Conservation (phyloP, 1,140 invertebrate genomes). For the Atta cephalotes region DNA sequence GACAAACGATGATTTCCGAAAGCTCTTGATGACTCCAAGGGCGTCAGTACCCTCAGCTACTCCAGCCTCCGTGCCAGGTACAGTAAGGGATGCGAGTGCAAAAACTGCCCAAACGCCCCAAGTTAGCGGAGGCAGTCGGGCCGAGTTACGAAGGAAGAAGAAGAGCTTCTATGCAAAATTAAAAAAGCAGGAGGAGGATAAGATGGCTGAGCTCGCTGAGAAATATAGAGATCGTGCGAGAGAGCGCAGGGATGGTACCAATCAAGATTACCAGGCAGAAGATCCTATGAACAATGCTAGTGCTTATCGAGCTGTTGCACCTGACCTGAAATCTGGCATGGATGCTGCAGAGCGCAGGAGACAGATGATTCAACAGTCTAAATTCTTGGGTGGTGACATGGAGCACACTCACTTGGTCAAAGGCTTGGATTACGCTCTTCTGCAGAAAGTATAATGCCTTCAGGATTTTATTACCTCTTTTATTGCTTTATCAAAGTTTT, state of each 20-base stretch:
- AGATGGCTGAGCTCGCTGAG: conserved; percentile 97
- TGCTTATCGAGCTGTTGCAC: conserved; percentile 97
- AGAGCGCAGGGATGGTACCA: conserved; percentile 96
- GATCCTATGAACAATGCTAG: conserved; percentile 95
- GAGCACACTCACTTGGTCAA: conserved; percentile 99
- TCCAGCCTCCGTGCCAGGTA: conserved; percentile 83
- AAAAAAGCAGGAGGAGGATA: conserved; percentile 98
- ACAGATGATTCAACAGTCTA: conserved; percentile 99
- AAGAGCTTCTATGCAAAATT: conserved; percentile 97
- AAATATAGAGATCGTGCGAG: conserved; percentile 98
- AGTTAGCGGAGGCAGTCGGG: conserved; percentile 87
- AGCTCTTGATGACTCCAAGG: conserved; percentile 97
- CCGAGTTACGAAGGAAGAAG: conserved; percentile 92
- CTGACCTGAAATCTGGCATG: conserved; percentile 96
- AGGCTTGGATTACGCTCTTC: conserved; percentile 99
- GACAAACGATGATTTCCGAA: conserved; percentile 99
- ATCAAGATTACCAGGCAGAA: conserved; percentile 92
- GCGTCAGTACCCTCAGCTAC: conserved; percentile 88
- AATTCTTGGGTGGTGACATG: conserved; percentile 99
- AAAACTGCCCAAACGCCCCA: conserved; percentile 85
- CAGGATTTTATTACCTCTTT: conserved; percentile 8
- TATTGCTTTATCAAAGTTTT: background rate
- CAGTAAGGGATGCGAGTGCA: conserved; percentile 88
- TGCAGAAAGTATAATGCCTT: conserved; percentile 94
- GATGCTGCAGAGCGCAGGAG: conserved; percentile 98